Base-by-base conservation (phyloP, 2,113 vertebrate genomes). In the Nestor notabilis region DNA sequence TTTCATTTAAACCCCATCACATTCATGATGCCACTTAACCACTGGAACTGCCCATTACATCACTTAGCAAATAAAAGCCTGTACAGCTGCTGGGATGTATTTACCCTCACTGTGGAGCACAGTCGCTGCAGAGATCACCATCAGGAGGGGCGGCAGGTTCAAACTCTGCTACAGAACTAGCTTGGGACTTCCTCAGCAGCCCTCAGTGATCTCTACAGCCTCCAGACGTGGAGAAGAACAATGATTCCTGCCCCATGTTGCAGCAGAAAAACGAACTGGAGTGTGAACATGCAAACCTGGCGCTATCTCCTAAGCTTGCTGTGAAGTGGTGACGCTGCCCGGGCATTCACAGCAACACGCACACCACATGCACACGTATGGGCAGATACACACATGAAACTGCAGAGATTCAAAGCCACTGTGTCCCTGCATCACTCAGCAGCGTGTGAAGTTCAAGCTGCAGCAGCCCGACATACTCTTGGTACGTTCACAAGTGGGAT, bases 401-500 rank as follows among this genome's bases (percentile, higher is more conserved):
- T 4, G 21, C 0, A 35, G 83, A 25, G 27, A 43, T 11, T 9
- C 16, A 44, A 76, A 68, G 12, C 39, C n/a, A 9, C 5, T 55
- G 65, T 31, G 50, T 8, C 46, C 0, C 0, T 25, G 11, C 43
- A 27, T 20, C 28, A 2, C 29, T 12, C 44, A 13, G 86, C 83
- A 47, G 88, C 76, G 4, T 13, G 76, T 7, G 35, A 31, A 72
- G 37, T 27, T 86, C 1, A 77, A 92, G 47, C 75, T 14, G 7
- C 7, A 29, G 63, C 21, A 75, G 87, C 65, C n/a, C 17, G 58
- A 33, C 35, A 35, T n/a, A 19, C 72, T 65, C 84, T 44, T 31
- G 58, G 60, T 64, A 91, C 5, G 74, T 77, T 83, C 77, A 87
- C 70, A 75, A 70, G 92, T 5, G 11, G 93, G 96, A 92, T 9